Evolutionary conservation across 2,797 vertebrate species (phyloP).

Genomic region (Gymnopithys bicolor): DNA sequence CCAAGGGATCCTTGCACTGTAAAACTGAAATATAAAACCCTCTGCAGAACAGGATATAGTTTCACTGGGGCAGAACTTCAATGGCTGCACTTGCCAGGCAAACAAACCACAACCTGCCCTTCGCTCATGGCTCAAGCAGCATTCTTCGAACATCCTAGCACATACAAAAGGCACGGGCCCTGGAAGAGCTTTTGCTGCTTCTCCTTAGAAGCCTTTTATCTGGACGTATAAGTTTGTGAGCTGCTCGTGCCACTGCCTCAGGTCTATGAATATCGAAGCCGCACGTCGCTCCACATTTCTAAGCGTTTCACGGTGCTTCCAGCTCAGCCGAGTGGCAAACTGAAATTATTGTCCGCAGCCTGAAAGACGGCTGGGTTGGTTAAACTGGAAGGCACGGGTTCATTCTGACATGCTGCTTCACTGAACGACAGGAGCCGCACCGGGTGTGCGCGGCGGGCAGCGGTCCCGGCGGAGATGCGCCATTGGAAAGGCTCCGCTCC

Average conservation of each 20-base stretch:
- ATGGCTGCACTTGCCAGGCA: not conserved
- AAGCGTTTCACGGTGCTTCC: not conserved
- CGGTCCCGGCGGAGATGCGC: not conserved
- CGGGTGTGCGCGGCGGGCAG: not conserved
- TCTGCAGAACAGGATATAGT: not conserved
- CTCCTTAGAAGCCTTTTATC: not conserved
- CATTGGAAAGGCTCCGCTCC: not conserved
- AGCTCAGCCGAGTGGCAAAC: not conserved
- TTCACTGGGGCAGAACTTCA: not conserved
- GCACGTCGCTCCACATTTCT: not conserved
- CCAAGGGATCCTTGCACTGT: not conserved
- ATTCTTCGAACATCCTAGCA: not conserved
- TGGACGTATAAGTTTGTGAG: not conserved
- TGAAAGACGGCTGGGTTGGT: not conserved
- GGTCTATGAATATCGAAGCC: fast-evolving
- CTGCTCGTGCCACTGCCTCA: not conserved
- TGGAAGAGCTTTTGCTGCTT: not conserved
- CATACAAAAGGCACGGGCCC: fast-evolving
- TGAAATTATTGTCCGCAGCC: fast-evolving
- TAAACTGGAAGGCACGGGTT: fast-evolving
- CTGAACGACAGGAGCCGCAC: not conserved
- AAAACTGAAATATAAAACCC: not conserved
- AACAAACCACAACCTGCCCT: not conserved
- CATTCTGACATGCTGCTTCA: fast-evolving
- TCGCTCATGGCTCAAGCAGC: fast-evolving